These are phyloP conservation scores for Charaxes varanes DNA, from an alignment of 1,140 invertebrate species.

Conservation along the genomic window DNA sequence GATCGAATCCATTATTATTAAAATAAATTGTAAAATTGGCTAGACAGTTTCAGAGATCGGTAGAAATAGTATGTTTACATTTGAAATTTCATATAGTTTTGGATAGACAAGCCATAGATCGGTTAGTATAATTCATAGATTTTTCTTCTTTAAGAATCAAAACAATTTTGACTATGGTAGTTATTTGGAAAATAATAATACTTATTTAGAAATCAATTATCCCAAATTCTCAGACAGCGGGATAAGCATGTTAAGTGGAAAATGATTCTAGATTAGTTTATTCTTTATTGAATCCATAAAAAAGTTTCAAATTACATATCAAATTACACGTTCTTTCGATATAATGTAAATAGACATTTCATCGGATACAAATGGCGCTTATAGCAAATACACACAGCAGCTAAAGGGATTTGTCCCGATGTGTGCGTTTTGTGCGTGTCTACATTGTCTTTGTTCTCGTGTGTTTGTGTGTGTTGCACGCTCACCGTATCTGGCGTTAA, in stretches of 20 bases:
- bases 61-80: conserved; percentile 17
- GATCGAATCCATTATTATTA: conserved; percentile 17
- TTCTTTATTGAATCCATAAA: conserved; percentile 32
- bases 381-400: conserved; percentile 71
- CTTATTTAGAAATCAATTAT: conserved; percentile 24
- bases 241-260: conserved; percentile 56
- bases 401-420: conserved; percentile 57
- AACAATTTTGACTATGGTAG: conserved; percentile 10
- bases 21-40: conserved; percentile 17
- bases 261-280: conserved; percentile 44
- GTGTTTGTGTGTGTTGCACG: conserved; percentile 76
- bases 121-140: conserved; percentile 16
- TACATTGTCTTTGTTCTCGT: conserved; percentile 74
- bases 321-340: conserved; percentile 21
- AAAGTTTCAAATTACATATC: conserved; percentile 22
- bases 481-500: conserved; percentile 71
- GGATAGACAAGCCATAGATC: conserved; percentile 11
- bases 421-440: conserved; percentile 71
- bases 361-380: conserved; percentile 50
- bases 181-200: conserved; percentile 10
- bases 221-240: conserved; percentile 50
- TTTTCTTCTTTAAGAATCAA: conserved; percentile 13
- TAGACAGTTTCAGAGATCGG: conserved; percentile 17
- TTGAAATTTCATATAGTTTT: conserved; percentile 17
- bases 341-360: conserved; percentile 10